These are phyloP conservation scores for Steatornis caripensis DNA, from an alignment of 2,113 vertebrate species.

Conservation along the genomic window DNA sequence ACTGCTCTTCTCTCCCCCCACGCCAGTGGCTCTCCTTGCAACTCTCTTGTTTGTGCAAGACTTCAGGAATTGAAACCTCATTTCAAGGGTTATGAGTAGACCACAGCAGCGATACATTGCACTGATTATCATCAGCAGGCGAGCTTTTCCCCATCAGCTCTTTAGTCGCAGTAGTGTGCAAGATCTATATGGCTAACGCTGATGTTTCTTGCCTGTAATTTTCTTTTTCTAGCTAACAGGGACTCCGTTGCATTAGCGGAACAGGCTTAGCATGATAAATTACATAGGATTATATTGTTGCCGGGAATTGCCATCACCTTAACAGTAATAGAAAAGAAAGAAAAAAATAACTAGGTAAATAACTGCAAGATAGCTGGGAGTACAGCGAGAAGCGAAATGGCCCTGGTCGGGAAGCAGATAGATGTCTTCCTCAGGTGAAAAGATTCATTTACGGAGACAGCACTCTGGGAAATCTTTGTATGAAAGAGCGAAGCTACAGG, in stretches of 20 bases:
- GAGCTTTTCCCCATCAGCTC: not conserved
- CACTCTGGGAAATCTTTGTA: not conserved
- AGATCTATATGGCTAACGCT: not conserved
- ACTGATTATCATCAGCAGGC: constrained; percentile 31
- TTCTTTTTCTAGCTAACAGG: not conserved
- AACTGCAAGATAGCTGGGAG: not conserved
- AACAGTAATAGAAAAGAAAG: constrained; percentile 1
- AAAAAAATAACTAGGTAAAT: not conserved
- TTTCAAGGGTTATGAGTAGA: constrained; percentile 40
- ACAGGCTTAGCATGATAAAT: not conserved
- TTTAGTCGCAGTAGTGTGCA: not conserved
- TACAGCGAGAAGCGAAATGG: not conserved
- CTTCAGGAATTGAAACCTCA: constrained; percentile 58
- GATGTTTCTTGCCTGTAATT: constrained; percentile 9
- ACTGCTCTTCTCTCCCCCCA: constrained; percentile 11
- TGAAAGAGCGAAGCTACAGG: not conserved
- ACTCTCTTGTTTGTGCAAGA: constrained; percentile 41
- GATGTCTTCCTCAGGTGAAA: constrained; percentile 23
- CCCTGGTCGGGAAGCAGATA: not conserved
- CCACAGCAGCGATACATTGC: not conserved
- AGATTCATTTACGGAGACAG: not conserved
- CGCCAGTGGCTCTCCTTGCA: not conserved
- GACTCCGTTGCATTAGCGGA: not conserved
- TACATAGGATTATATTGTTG: constrained; percentile 23
- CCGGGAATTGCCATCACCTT: constrained; percentile 42